Evolutionary conservation across 2,113 vertebrate species (phyloP), one percentile per base, ranked within the genome.

Genomic region (Saimiri boliviensis): DNA sequence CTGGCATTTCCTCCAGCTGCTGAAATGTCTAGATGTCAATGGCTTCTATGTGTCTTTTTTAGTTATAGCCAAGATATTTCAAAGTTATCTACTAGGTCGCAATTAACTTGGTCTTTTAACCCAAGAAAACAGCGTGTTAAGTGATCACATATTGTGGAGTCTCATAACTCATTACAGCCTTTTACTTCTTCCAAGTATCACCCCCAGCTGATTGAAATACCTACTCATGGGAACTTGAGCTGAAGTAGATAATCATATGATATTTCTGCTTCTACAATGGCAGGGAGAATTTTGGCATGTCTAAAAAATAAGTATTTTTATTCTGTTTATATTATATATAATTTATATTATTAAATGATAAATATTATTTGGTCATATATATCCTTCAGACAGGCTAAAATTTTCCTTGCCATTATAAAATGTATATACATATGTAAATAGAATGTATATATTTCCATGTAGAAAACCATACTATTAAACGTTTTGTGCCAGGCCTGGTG

Each of bases 1-100:
- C 63, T 90, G 81, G 81, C 95, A 66, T 94, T 95, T 94, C 60
- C 85, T 93, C 84, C 80, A 83, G 97, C 91, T 82, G 96, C 93
- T 81, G 80, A 56, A 66, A 82, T 54, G n/a, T 92, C 93, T 71
- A 30, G 60, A 68, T 56, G 95, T 47, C 84, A 17, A 0, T 0
- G 58, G 42, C 17, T 40, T 54, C 10, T 45, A 21, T 11, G 45
- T 20, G 87, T 80, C 83, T 76, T 71, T 73, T 74, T 77, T 37
- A 63, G 88, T 52, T 32, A 20, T 19, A 56, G 14, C 76, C 90
- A 47, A 76, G 49, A 42, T 40, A 30, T n/a, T 82, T 47, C 84
- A 89, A 11, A 89, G 17, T 25, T 56, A 74, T 19, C 54, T 95
- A 54, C 30, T 27, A 94, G 83, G 19, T 54, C 37, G 11, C 58